Base-by-base conservation (phyloP, 2,888 invertebrate species). In the Rhynchonema sp. region DNA sequence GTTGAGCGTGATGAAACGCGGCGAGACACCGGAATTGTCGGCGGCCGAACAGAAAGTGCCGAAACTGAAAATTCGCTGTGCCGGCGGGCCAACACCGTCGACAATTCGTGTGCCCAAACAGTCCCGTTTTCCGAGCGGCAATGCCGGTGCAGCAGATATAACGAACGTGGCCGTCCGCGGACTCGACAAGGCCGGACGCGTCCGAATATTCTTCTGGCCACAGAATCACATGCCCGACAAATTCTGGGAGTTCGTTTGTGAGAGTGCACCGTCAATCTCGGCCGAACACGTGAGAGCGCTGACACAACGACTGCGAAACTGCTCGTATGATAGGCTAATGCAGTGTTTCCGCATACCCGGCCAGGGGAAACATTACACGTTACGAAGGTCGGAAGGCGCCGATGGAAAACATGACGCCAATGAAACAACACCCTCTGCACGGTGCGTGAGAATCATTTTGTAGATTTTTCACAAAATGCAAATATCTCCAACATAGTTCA, bases 141-240 rank as follows among this genome's bases (percentile, higher is more conserved):
- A 38, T 38, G 38, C 9, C 13, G 26, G 25, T 3, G 30, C 23
- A 25, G 17, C 28, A n/a, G 30, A 23, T 25, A 26, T 49, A 1
- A 9, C 26, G 29, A 52, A 53, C 30, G 20, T 52, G 13, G 27
- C 58, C 23, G 54, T 53, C 25, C 58, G 30, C 58, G 6, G n/a
- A 6, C 1, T n/a, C 52, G 58, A 58, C 58, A 28, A 9, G 27
- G 26, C 29, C 53, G 59, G 59, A 1, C 2, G 55, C 1, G 17
- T 20, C 1, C 38, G 59, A 20, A 28, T 55, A 52, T 55, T 27
- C 46, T 59, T 59, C 46, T 59, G 59, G 55, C 59, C 59, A 27
- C 58, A 60, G 49, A 62, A 62, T 28, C 52, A 62, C 46, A 59
- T 61, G 59, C 62, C 62, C 28, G 61, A 61, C 57, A 61, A 61